phyloP scores from a whole-genome alignment of 2,888 invertebrate species.

The Elysia crispata region DNA sequence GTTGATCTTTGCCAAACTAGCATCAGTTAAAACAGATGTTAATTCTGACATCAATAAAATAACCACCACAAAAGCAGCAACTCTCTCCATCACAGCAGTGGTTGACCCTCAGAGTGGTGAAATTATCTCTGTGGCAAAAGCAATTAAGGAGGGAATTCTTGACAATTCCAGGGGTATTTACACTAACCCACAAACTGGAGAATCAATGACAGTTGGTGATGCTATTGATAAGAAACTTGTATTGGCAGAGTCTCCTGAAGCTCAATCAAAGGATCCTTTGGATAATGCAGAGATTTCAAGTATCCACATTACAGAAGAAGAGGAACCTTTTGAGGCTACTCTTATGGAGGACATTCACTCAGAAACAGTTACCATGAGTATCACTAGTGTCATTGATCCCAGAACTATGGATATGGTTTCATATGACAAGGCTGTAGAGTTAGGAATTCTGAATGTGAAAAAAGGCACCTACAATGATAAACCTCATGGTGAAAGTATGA shows the following conservation, averaged over 20 bases:
- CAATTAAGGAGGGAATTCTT: constrained; percentile 92
- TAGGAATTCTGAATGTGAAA: constrained; percentile 90
- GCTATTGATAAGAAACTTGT: constrained; percentile 86
- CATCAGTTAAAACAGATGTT: constrained; percentile 83
- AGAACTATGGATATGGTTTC: constrained; percentile 85
- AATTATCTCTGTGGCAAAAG: constrained; percentile 92
- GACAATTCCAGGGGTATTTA: constrained; percentile 91
- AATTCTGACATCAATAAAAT: constrained; percentile 91
- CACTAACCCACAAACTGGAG: constrained; percentile 81
- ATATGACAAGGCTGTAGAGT: constrained; percentile 92
- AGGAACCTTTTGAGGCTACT: constrained; percentile 80
- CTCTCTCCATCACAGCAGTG: constrained; percentile 79
- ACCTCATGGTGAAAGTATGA: constrained; percentile 86
- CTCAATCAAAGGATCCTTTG: constrained; percentile 79
- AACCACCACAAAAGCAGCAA: constrained; percentile 71
- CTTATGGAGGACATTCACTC: constrained; percentile 79
- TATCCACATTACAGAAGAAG: constrained; percentile 74
- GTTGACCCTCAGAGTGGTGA: constrained; percentile 83
- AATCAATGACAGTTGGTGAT: constrained; percentile 84
- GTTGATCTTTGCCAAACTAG: constrained; percentile 81
- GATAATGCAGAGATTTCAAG: constrained; percentile 82
- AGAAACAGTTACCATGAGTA: constrained; percentile 72
- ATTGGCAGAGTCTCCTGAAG: constrained; percentile 81
- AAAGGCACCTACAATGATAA: constrained; percentile 82
- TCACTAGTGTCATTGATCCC: constrained; percentile 82